Conservation (phyloP, 2,113 vertebrate species). For the Phoenicopterus ruber region DNA sequence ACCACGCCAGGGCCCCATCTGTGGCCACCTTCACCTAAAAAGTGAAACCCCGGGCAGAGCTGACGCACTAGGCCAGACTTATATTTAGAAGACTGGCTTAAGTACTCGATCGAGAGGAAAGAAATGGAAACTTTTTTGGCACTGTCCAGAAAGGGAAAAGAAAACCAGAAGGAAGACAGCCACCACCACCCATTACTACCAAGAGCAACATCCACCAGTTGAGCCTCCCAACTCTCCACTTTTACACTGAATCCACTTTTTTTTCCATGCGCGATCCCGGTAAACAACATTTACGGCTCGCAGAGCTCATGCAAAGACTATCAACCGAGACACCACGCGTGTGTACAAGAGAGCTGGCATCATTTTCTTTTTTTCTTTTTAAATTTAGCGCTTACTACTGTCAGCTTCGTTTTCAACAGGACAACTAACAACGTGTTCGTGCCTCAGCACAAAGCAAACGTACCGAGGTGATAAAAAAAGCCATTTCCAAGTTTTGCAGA, state of each 20-base stretch:
- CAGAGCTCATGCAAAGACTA: background rate
- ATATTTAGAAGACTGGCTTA: conserved; percentile 1
- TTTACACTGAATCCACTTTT: background rate
- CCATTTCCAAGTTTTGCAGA: background rate
- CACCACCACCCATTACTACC: background rate
- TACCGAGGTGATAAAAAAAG: background rate
- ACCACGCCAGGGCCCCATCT: background rate
- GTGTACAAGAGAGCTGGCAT: background rate
- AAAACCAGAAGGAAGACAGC: background rate
- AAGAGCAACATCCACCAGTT: background rate
- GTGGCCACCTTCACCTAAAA: background rate
- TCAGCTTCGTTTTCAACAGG: background rate
- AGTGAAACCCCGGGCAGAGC: background rate
- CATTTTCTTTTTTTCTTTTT: background rate
- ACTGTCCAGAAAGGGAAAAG: background rate
- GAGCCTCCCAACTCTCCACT: background rate
- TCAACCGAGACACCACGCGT: background rate
- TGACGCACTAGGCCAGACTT: background rate
- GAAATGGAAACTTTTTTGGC: background rate
- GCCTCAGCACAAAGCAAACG: background rate
- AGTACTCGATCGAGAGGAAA: background rate
- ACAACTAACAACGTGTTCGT: background rate
- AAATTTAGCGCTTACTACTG: background rate
- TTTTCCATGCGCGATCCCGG: background rate
- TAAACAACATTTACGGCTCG: background rate